Conservation (phyloP, 2,888 invertebrate species). For the Platycnemis pennipes region DNA sequence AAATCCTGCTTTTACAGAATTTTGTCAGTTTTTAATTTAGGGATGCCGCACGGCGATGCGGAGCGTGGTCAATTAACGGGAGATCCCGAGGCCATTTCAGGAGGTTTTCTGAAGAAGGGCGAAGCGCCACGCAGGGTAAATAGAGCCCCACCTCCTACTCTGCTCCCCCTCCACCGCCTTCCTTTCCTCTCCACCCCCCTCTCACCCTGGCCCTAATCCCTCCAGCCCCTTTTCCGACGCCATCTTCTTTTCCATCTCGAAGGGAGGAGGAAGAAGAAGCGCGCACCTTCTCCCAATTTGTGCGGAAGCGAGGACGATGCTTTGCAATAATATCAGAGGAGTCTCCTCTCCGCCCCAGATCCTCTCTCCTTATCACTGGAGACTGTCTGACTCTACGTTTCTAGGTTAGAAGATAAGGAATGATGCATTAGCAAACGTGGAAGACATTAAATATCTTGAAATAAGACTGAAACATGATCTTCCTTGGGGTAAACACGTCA, state of each 20-base stretch:
- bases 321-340: neutral
- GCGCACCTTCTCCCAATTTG: neutral
- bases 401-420: too few relatives aligned
- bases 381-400: too few relatives aligned
- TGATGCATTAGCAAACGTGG: too few relatives aligned
- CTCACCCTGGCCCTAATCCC: neutral
- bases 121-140: neutral
- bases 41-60: neutral
- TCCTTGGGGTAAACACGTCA: too few relatives aligned
- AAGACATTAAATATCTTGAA: too few relatives aligned
- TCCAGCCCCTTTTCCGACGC: neutral
- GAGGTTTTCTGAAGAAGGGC: neutral
- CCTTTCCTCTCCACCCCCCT: neutral
- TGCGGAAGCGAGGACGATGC: neutral
- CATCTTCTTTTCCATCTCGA: slow-evolving; percentile 7
- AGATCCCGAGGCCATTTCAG: neutral
- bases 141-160: neutral
- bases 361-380: neutral
- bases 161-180: neutral
- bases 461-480: too few relatives aligned
- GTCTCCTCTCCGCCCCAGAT: neutral
- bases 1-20: neutral
- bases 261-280: neutral
- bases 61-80: neutral
- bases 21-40: neutral